These are phyloP conservation scores for Micoletzkya japonica DNA, from an alignment of 2,888 invertebrate species.

Conservation along the genomic window DNA sequence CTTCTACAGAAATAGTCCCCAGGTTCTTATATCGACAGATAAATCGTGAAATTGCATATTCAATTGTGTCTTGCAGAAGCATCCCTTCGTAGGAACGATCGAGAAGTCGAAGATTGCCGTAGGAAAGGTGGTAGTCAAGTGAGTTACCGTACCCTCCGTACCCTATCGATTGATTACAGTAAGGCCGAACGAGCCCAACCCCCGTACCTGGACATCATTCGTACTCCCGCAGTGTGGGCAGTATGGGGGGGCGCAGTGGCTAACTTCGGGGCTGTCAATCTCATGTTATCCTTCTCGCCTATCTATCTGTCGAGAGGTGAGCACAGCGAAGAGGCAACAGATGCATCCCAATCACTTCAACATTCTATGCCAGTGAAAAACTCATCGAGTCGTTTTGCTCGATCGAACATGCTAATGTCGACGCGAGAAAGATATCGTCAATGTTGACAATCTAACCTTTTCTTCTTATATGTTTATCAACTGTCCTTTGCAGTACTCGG, in stretches of 20 bases:
- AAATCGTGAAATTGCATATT: neutral
- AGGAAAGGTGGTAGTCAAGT: slow-evolving; percentile 52
- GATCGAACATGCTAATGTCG: too few relatives aligned
- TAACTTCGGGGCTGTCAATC: slow-evolving; percentile 60
- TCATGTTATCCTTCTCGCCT: slow-evolving; percentile 62
- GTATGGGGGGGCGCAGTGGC: slow-evolving; percentile 61
- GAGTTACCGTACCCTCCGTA: too few relatives aligned
- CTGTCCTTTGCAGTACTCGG: slow-evolving; percentile 45
- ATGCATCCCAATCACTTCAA: neutral
- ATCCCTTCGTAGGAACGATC: slow-evolving; percentile 59
- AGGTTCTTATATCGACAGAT: slow-evolving; percentile 39
- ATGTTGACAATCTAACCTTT: neutral
- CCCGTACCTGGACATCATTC: slow-evolving; percentile 52
- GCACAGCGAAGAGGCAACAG: neutral
- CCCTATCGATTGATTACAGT: too few relatives aligned
- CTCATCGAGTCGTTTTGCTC: too few relatives aligned
- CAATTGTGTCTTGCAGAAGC: slow-evolving; percentile 26
- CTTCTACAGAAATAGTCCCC: slow-evolving; percentile 59
- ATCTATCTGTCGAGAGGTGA: slow-evolving; percentile 45
- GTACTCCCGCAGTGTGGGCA: slow-evolving; percentile 60
- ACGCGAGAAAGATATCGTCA: neutral
- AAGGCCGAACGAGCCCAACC: slow-evolving; percentile 53
- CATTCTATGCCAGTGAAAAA: neutral
- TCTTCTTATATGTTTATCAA: neutral
- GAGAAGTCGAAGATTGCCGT: slow-evolving; percentile 60